Evolutionary conservation across 2,113 vertebrate species (phyloP), one percentile per base, ranked within the genome.

Genomic region (Zootoca vivipara): DNA sequence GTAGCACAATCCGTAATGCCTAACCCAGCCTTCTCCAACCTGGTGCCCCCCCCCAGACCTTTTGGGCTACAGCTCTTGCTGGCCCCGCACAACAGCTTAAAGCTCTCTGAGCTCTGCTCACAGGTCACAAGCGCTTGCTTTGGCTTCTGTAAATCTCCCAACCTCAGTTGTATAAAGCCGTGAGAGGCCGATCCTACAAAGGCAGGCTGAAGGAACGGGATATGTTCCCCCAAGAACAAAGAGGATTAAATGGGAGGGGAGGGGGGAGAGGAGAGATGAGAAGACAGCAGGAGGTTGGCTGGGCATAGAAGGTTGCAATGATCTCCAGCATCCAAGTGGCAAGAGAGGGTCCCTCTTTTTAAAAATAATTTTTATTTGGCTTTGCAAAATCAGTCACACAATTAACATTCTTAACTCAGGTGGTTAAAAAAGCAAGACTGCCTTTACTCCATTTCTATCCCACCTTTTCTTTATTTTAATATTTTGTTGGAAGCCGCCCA

Each of bases 291-390:
- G 13, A 12, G 13, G 69, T n/a, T 7, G 65, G 26, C 0, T 7
- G 24, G 26, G 3, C 24, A 67, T 3, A 2, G 2, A 9, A 52
- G 46, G 46, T 0, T 52, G 46, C 46, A 52, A 12, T 0, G 0
- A 52, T 52, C 46, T 52, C 46, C 46, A 52, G 2, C 46, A 0
- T 52, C 46, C 2, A 0, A 46, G 46, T 46, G 46, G 46, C 9
- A 46, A 46, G 46, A 46, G 46, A 46, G 42, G 7, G 42, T 42
- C 42, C 7, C 42, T 42, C 42, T 42, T 7, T 42, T 7, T 42
- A 7, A 8, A 46, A 46, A 46, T 46, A 7, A 46, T 1, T 46
- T 46, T 46, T 42, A 42, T 1, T 1, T 42, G 42, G 42, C 7
- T 42, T 42, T 42, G 7, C 42, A 42, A 42, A 42, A 42, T 7